Base-by-base conservation (phyloP, 2,113 vertebrate species). In the Fregata magnificens region DNA sequence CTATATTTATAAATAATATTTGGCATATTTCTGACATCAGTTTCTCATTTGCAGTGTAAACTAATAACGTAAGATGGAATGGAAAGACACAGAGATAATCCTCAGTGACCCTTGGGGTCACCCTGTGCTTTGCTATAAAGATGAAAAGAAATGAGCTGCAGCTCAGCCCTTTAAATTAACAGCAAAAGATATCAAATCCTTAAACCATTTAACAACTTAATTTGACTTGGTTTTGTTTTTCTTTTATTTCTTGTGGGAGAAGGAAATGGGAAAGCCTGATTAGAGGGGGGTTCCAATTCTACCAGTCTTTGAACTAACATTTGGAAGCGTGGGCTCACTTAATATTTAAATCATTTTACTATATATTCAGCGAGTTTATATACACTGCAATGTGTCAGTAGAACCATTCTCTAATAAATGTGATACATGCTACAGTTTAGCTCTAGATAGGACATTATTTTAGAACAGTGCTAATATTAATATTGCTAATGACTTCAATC, bases 201-300 rank as follows among this genome's bases (percentile, higher is more conserved):
- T 95, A 72, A 96, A 93, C 88, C 92, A 71, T 92, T 97, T 97
- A 96, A 96, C 93, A 94, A 97, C 95, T 97, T 96, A 96, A 97
- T 97, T 97, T 92, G 93, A 67, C 85, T 95, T 90, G 85, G 63
- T 87, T 93, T 93, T 92, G 90, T 95, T 95, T 97, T 95, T 76
- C 81, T 96, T 93, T 96, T 96, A 74, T 91, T 90, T 92, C 73
- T 88, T 83, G 34, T 92, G 69, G 44, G 82, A 95, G 81, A 95
- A 86, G 50, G 61, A 95, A 88, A 94, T 82, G 65, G 69, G 55
- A 56, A 94, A 89, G 40, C 34, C n/a, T 36, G 55, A 90, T 91
- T 91, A 91, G 52, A 91, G 49, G 5, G 1, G 28, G 13, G 36
- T 69, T 91, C 56, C 82, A 93, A 73, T 94, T 97, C 91, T 91